phyloP scores from a whole-genome alignment of 1,140 invertebrate genomes.

The Lycorma delicatula region DNA sequence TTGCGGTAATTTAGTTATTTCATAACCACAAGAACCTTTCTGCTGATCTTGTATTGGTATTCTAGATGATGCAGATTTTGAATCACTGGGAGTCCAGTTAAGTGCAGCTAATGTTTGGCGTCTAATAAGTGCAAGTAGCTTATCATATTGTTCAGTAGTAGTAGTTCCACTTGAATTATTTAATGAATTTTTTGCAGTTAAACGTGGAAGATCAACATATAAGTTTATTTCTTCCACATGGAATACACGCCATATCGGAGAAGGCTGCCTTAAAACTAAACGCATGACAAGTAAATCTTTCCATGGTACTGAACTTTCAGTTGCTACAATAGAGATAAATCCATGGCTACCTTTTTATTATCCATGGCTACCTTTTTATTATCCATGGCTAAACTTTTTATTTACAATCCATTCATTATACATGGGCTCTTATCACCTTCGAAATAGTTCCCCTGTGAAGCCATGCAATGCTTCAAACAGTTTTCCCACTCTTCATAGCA shows the following conservation, averaged over 20 bases:
- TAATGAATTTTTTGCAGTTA: background rate
- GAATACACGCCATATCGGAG: constrained; percentile 45
- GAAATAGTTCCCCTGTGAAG: no score
- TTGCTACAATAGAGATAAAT: constrained; percentile 38
- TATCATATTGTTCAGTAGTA: constrained; percentile 13
- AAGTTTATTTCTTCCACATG: constrained; percentile 43
- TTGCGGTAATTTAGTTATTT: constrained; percentile 16
- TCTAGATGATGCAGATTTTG: background rate
- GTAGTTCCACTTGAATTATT: background rate
- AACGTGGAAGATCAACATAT: constrained; percentile 27
- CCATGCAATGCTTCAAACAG: no score
- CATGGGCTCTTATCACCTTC: no score
- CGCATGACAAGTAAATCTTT: constrained; percentile 35
- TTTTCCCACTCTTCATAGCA: no score
- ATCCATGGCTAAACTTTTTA: no score
- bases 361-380: no score
- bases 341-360: constrained; percentile 43
- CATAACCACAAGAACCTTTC: constrained; percentile 8
- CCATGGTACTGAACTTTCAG: constrained; percentile 38
- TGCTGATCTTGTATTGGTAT: background rate
- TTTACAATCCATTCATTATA: no score
- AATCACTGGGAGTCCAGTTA: constrained; percentile 5
- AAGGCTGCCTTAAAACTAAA: constrained; percentile 44
- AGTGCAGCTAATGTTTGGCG: constrained; percentile 12
- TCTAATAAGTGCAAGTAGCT: constrained; percentile 8